Evolutionary conservation across 2,888 invertebrate genomes (phyloP).

Genomic region (Busseola fusca): DNA sequence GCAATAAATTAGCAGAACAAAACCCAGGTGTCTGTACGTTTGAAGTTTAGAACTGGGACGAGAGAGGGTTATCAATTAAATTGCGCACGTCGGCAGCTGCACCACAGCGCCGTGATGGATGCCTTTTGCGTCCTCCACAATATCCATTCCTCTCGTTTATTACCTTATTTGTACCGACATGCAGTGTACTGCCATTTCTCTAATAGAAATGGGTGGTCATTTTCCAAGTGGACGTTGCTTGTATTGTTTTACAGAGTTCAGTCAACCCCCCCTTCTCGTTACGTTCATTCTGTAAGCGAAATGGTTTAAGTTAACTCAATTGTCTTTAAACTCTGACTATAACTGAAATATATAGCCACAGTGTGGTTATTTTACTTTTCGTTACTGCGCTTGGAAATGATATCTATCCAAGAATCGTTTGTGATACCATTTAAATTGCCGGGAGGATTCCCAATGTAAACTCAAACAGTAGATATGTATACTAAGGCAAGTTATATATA

Average conservation of each 20-base stretch:
- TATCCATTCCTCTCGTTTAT: conserved; percentile 70
- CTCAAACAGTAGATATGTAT: conserved; percentile 9
- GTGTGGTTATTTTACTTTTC: conserved; percentile 49
- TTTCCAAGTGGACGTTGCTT: conserved; percentile 54
- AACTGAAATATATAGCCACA: conserved; percentile 46
- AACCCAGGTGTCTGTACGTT: conserved; percentile 56
- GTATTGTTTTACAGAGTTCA: conserved; percentile 50
- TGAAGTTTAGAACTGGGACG: conserved; percentile 53
- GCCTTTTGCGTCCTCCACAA: conserved; percentile 62
- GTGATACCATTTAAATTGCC: conserved; percentile 15
- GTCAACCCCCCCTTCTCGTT: conserved; percentile 51
- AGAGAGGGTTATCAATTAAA: conserved; percentile 67
- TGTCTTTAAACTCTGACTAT: conserved; percentile 56
- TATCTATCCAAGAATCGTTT: conserved; percentile 39
- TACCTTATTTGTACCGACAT: conserved; percentile 67
- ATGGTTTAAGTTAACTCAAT: conserved; percentile 59
- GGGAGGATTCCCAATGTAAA: conserved; percentile 8
- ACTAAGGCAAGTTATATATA: conserved; percentile 5
- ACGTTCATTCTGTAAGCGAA: conserved; percentile 48
- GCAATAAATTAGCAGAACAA: conserved; percentile 55
- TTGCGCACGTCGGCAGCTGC: conserved; percentile 63
- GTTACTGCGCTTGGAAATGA: conserved; percentile 49
- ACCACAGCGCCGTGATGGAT: conserved; percentile 64
- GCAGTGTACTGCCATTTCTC: conserved; percentile 52
- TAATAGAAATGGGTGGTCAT: conserved; percentile 53